Percentiles rank a stretch among this genome's conserved stretches.
These are phyloP conservation scores for Temnopleurus reevesii DNA, from an alignment of 53 echinoderm and acorn worm species.

Conservation along the genomic window DNA sequence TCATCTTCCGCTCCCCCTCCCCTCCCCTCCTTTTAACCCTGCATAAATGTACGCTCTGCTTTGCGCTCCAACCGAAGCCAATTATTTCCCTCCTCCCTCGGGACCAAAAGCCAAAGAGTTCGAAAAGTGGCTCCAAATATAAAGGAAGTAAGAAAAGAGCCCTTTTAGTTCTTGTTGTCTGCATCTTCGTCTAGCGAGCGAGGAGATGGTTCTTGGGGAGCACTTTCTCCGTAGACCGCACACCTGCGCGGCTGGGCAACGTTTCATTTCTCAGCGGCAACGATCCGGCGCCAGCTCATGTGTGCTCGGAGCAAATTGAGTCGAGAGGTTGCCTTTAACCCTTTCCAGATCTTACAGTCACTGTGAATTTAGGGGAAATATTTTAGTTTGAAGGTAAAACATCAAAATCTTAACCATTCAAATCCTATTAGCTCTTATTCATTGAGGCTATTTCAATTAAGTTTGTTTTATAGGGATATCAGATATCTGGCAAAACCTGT, in stretches of 20 bases:
- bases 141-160: neutral
- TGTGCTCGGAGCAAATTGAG: slow-evolving; percentile 13
- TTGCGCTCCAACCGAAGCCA: too few species aligned
- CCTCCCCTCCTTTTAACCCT: neutral
- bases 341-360: too few species aligned
- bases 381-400: too few species aligned
- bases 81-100: neutral
- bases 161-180: neutral
- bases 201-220: neutral
- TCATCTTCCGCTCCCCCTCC: neutral
- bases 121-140: neutral
- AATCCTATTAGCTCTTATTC: too few species aligned
- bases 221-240: neutral
- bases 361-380: too few species aligned
- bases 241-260: slow-evolving; percentile 39
- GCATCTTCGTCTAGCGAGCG: neutral
- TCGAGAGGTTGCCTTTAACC: neutral
- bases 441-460: too few species aligned
- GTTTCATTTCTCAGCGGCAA: slow-evolving; percentile 31
- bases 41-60: neutral
- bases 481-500: too few species aligned
- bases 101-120: neutral
- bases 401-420: too few species aligned
- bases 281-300: slow-evolving; percentile 9
- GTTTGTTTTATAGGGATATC: too few species aligned